phyloP scores from a whole-genome alignment of 2,113 vertebrate genomes.

The Cavia aperea region DNA sequence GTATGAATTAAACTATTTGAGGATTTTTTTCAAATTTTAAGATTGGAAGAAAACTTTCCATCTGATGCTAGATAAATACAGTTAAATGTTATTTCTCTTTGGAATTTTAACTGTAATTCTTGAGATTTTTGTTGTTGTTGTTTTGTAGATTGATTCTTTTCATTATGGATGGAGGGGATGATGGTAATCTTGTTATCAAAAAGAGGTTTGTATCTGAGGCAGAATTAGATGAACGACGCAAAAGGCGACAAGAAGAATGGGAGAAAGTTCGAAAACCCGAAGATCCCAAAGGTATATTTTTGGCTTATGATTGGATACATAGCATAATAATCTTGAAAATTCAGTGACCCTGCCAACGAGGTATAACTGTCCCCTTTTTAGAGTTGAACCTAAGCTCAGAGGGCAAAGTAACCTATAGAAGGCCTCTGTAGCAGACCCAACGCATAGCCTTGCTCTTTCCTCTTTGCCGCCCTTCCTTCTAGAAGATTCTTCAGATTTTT shows the following conservation, averaged over 20 bases:
- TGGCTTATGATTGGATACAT: background rate
- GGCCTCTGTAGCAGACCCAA: background rate
- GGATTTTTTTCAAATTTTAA: background rate
- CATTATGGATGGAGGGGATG: conserved; percentile 81
- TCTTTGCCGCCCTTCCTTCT: background rate
- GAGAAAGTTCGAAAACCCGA: conserved; percentile 96
- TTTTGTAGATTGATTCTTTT: conserved; percentile 51
- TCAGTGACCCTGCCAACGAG: background rate
- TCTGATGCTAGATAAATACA: background rate
- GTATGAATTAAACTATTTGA: background rate
- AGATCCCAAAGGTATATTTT: conserved; percentile 87
- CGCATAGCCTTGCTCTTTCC: background rate
- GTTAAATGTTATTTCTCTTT: conserved; percentile 8
- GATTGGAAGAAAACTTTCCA: conserved; percentile 27
- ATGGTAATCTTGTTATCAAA: conserved; percentile 86
- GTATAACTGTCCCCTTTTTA: background rate
- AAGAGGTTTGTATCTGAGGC: conserved; percentile 93
- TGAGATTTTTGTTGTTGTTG: background rate
- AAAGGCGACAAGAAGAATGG: conserved; percentile 96
- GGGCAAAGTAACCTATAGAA: background rate
- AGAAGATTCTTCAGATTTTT: background rate
- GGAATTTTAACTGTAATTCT: background rate
- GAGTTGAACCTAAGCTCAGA: background rate
- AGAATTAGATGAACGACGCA: conserved; percentile 91
- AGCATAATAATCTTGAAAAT: background rate